These are phyloP conservation scores for Microtus pennsylvanicus DNA, from an alignment of 2,113 vertebrate genomes.

Conservation along the genomic window DNA sequence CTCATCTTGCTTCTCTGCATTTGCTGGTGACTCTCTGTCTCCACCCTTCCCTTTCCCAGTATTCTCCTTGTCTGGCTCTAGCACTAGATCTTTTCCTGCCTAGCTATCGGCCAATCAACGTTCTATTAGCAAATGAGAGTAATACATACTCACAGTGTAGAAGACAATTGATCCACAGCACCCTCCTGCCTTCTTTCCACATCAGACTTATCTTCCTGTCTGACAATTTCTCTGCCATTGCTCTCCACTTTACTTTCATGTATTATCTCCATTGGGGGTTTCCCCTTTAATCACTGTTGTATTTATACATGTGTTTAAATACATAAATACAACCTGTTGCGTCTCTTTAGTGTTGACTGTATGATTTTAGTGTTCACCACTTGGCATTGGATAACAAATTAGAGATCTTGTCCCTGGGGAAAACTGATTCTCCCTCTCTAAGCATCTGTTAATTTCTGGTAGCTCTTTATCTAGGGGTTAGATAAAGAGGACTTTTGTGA, in stretches of 20 bases:
- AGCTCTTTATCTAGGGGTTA: not conserved
- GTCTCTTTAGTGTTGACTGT: not conserved
- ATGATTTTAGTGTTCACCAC: not conserved
- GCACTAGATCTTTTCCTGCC: too few relatives aligned
- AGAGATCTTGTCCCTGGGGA: not conserved
- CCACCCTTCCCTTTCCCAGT: too few relatives aligned
- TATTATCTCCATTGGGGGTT: not conserved
- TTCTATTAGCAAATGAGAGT: too few relatives aligned
- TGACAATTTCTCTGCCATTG: not conserved
- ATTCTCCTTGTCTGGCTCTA: too few relatives aligned
- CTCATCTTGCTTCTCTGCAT: too few relatives aligned
- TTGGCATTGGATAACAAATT: not conserved
- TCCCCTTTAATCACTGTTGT: not conserved
- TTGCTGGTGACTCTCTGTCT: too few relatives aligned
- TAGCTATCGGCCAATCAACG: too few relatives aligned
- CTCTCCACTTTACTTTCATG: not conserved
- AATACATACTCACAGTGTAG: too few relatives aligned
- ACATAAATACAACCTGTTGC: not conserved
- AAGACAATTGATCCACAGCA: not conserved
- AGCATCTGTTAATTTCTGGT: not conserved
- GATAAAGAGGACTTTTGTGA: not conserved
- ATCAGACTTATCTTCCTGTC: not conserved
- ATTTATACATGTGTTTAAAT: not conserved
- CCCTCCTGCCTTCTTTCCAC: not conserved
- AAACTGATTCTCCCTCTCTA: not conserved